Evolutionary conservation across 2,113 vertebrate genomes (phyloP).

Genomic region (Montifringilla adamsi): DNA sequence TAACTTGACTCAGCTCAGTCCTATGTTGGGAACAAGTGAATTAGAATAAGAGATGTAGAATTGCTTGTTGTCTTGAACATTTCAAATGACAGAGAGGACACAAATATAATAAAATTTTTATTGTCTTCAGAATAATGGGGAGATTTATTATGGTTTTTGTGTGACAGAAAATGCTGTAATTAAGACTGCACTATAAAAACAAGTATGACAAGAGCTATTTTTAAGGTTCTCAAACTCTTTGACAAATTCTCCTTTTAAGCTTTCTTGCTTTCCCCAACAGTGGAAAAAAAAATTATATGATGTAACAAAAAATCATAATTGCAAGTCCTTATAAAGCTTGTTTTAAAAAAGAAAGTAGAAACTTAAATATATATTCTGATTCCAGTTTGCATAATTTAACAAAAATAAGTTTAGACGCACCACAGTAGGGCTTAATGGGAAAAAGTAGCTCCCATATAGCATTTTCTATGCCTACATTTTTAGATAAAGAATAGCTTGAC

Average conservation of each 20-base stretch:
- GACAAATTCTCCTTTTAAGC: neutral
- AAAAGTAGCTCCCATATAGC: neutral
- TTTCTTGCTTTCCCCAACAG: neutral
- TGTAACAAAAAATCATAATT: neutral
- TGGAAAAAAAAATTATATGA: neutral
- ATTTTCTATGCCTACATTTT: neutral
- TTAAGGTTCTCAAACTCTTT: neutral
- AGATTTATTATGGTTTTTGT: neutral
- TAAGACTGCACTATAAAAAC: neutral
- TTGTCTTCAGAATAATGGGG: neutral
- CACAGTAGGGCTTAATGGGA: neutral
- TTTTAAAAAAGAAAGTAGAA: neutral
- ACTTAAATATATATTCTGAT: neutral
- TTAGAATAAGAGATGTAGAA: neutral
- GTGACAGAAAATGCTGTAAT: neutral
- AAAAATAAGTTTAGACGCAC: neutral
- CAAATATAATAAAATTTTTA: neutral
- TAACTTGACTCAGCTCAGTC: neutral
- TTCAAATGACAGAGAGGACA: neutral
- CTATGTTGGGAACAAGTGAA: neutral
- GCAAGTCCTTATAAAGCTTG: neutral
- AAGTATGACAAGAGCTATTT: neutral
- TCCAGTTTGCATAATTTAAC: neutral
- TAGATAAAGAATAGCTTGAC: neutral
- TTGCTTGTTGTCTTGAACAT: neutral